phyloP scores from a whole-genome alignment of 2,888 invertebrate species.

The Drosophila quinaria region DNA sequence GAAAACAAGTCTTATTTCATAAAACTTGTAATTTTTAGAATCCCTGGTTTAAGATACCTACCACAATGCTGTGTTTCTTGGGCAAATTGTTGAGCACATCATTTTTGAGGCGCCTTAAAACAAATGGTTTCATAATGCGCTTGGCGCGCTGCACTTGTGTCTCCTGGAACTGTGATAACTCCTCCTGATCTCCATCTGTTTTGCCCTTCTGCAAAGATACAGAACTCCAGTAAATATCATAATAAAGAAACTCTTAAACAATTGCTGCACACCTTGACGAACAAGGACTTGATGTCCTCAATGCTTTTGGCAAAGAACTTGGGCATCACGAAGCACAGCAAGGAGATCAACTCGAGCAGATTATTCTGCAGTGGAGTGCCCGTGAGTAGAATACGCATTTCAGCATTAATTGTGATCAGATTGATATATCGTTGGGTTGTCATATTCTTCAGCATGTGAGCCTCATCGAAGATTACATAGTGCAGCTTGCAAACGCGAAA shows the following conservation, averaged over 20 bases:
- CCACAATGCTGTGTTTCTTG: conserved; percentile 90
- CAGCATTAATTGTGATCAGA: conserved; percentile 94
- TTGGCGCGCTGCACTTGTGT: conserved; percentile 97
- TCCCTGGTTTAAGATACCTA: conserved; percentile 75
- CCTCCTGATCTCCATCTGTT: conserved; percentile 87
- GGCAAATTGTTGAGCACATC: conserved; percentile 96
- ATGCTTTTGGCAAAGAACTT: conserved; percentile 95
- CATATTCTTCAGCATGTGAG: conserved; percentile 99
- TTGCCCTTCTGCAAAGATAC: conserved; percentile 86
- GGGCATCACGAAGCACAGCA: conserved; percentile 98
- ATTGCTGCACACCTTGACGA: conserved; percentile 89
- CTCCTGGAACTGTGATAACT: conserved; percentile 92
- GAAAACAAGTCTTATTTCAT: no score
- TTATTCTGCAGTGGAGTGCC: conserved; percentile 99
- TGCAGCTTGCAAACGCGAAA: conserved; percentile 95
- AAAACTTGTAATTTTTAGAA: no score
- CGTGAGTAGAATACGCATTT: conserved; percentile 94
- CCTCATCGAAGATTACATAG: conserved; percentile 98
- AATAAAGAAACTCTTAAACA: neutral
- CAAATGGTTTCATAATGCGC: conserved; percentile 97
- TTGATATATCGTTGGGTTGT: conserved; percentile 95
- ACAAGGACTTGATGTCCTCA: conserved; percentile 94
- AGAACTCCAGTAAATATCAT: neutral
- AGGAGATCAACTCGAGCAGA: conserved; percentile 96
- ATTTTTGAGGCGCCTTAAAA: conserved; percentile 93